Evolutionary conservation across 2,888 invertebrate species (phyloP), one percentile per base, ranked within the genome.

Genomic region (Andrena minutula): DNA sequence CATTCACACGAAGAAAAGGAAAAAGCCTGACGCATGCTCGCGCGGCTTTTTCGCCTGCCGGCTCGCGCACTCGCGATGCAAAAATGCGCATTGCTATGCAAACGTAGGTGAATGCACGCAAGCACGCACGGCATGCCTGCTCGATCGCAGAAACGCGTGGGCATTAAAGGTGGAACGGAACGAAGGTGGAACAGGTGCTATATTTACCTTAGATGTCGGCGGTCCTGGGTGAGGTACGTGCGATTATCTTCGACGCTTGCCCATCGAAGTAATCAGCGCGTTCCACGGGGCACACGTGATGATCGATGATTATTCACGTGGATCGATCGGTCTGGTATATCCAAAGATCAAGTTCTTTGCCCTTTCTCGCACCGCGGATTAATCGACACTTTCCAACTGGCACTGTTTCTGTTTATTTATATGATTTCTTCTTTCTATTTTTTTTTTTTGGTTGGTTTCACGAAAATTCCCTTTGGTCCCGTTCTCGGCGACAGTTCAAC

Each of bases 141-240:
- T 26, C 63, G 60, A 63, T 71, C 82, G 23, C 56, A 23, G 66
- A 61, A 66, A 72, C 80, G 56, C 82, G 82, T 75, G 72, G 75
- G 76, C 70, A 80, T 80, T 51, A 65, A 74, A 74, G 66, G 71
- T 66, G 65, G 65, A 61, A 53, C 60, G 30, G 35, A 71, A 53
- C 66, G 56, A 65, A 41, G 26, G 65, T n/a, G 16, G 28, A 79
- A 71, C 82, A 80, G 81, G 75, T 75, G 71, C 47, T 56, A 75
- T 75, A 79, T 79, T 84, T 84, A 84, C 83, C 83, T 83, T 83
- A 58, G 65, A 65, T 70, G 65, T 79, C 61, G 83, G 83, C 75
- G 83, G 79, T 83, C 83, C 83, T 66, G 71, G 66, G 61, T 64
- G 47, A 72, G 72, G 26, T 58, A 35, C 30, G 47, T 4, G 64